phyloP scores from a whole-genome alignment of 2,888 invertebrate species.

The Dynastes hyllus region DNA sequence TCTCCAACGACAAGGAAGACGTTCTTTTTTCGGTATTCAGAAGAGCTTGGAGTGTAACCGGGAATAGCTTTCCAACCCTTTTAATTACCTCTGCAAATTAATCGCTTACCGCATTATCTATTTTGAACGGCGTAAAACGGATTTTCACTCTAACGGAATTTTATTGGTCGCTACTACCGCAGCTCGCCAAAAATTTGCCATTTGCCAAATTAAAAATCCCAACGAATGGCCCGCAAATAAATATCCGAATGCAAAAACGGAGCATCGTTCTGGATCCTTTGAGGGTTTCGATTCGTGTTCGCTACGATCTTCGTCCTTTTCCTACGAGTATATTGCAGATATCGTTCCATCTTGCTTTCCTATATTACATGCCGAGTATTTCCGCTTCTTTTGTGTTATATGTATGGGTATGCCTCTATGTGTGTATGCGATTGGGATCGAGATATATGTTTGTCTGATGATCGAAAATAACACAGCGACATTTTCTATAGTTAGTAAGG shows the following conservation, averaged over 20 bases:
- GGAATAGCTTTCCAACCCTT: slow-evolving; percentile 22
- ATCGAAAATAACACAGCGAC: slow-evolving; percentile 27
- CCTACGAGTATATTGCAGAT: background rate
- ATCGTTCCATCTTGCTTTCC: background rate
- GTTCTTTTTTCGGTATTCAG: no score
- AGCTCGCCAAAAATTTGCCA: slow-evolving; percentile 70
- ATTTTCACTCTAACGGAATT: slow-evolving; percentile 69
- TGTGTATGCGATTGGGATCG: background rate
- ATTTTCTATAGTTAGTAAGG: slow-evolving; percentile 20
- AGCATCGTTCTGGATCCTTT: slow-evolving; percentile 3
- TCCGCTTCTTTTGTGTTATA: slow-evolving; percentile 23
- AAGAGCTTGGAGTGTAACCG: no score
- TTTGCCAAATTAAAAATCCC: slow-evolving; percentile 68
- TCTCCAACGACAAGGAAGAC: no score
- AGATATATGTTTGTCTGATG: background rate
- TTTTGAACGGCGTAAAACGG: slow-evolving; percentile 64
- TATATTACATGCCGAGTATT: background rate
- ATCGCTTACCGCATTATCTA: slow-evolving; percentile 58
- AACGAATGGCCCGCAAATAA: slow-evolving; percentile 9
- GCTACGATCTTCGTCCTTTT: background rate
- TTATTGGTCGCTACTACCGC: slow-evolving; percentile 56
- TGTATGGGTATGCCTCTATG: background rate
- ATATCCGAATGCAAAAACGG: background rate
- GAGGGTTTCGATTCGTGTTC: background rate
- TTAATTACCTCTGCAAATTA: slow-evolving; percentile 50